Percentiles rank a stretch among this genome's conserved stretches.
Evolutionary conservation across 1,140 invertebrate genomes (phyloP).

Genomic region (Riptortus pedestris): DNA sequence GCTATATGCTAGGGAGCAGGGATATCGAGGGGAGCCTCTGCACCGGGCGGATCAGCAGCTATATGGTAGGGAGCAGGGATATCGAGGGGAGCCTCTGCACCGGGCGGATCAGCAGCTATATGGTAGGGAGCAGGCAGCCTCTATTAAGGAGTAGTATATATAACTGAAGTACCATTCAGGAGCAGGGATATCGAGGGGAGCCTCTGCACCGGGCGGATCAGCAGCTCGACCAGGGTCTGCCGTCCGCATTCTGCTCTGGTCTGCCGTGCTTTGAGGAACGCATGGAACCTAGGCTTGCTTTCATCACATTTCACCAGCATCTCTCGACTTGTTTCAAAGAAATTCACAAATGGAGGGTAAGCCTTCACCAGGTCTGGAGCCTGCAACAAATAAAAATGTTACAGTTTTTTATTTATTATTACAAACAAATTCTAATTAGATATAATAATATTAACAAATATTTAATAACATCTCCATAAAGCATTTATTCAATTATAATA

Average conservation of each 20-base stretch:
- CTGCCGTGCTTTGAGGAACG: conserved; percentile 92
- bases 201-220: conserved; percentile 93
- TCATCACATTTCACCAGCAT: conserved; percentile 80
- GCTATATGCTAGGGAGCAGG: too few species aligned
- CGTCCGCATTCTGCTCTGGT: conserved; percentile 87
- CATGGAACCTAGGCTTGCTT: conserved; percentile 89
- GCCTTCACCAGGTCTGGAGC: conserved; percentile 72
- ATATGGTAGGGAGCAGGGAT: too few species aligned
- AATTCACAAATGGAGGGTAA: conserved; percentile 96
- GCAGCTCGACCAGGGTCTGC: conserved; percentile 84
- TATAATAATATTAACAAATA: too few species aligned
- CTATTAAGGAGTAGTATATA: too few species aligned
- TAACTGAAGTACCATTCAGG: conserved; percentile 71
- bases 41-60: too few species aligned
- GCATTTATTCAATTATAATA: too few species aligned
- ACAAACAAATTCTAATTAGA: background rate
- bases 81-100: too few species aligned
- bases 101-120: too few species aligned
- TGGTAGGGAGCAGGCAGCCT: too few species aligned
- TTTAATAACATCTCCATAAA: too few species aligned
- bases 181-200: conserved; percentile 89
- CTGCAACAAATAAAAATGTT: conserved; percentile 25
- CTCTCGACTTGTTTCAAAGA: conserved; percentile 92
- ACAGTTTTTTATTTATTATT: background rate
- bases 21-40: too few species aligned